Base-by-base conservation (phyloP, 2,797 vertebrate genomes). In the Erpetoichthys calabaricus region DNA sequence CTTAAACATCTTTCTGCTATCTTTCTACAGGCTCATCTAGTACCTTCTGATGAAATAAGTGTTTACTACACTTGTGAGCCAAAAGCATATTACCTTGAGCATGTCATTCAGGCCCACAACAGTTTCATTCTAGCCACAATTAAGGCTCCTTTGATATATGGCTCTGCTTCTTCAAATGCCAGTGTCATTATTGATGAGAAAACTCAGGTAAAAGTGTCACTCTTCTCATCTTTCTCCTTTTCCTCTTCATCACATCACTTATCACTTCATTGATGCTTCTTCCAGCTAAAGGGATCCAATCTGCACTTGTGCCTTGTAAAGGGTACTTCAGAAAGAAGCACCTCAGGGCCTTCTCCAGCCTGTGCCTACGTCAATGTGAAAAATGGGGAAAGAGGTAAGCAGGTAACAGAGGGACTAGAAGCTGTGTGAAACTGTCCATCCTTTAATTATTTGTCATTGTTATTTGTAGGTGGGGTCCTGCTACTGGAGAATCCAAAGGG, bases 401-500 rank as follows among this genome's bases (percentile, higher is more conserved):
- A 25, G 25, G 1, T 25, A 25, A 25, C 25, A 25, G 25, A 25
- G 25, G 25, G 25, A 25, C 25, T 25, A 25, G 25, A 25, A 25
- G 25, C 25, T 25, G 25, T 25, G 25, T 25, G 25, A 25, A 25
- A 25, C 25, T 25, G 25, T 25, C 25, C 25, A 2, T 25, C 25
- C 25, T 1, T 25, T 25, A 25, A 25, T 25, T 25, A 25, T 25
- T 25, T 25, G 25, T 25, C 25, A 25, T 25, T 25, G 56, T 56
- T 25, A 62, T 9, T 62, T 63, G 45, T 65, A 99, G 96, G 86
- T 65, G 96, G 94, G 1, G 84, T 90, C 3, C 68, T 96, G 61
- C 83, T 99, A 67, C 72, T 99, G 70, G 96, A 99, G 75, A 99
- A 98, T 70, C 95, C 96, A 4, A 91, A 85, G 73, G 92, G 93